Evolutionary conservation across 1,140 invertebrate genomes (phyloP).

Genomic region (Bombus polaris): DNA sequence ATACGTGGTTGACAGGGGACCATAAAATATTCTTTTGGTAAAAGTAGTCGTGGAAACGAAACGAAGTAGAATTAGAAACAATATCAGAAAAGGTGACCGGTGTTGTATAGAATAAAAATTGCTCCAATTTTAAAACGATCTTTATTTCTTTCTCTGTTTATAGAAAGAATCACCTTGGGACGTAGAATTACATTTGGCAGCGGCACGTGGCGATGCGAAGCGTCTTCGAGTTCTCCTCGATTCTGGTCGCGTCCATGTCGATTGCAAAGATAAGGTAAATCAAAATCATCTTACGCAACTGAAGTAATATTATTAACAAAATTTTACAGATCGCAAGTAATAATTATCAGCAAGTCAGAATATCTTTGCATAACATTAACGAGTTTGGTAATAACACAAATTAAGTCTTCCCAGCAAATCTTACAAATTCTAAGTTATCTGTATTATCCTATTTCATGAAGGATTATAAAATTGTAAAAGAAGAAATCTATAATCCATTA

Average conservation of each 20-base stretch:
- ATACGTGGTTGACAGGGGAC: not conserved
- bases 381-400: not conserved
- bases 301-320: not conserved
- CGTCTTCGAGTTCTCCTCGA: slow-evolving; percentile 91
- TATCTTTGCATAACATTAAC: not conserved
- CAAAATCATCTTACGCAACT: not conserved
- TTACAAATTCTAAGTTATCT: not conserved
- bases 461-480: not conserved
- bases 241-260: slow-evolving; percentile 95
- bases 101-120: not conserved
- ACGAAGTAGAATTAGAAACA: not conserved
- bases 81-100: not conserved
- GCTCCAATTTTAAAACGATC: not conserved
- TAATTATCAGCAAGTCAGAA: not conserved
- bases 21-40: not conserved
- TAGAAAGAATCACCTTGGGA: slow-evolving; percentile 96
- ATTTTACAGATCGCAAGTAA: not conserved
- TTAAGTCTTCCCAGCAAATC: not conserved
- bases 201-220: slow-evolving; percentile 91
- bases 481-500: not conserved
- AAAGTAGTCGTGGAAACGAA: not conserved
- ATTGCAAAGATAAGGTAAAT: slow-evolving; percentile 94
- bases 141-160: not conserved
- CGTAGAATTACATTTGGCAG: slow-evolving; percentile 94
- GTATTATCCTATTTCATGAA: not conserved